phyloP scores from a whole-genome alignment of 2,888 invertebrate genomes.

The Mythimna vitellina region DNA sequence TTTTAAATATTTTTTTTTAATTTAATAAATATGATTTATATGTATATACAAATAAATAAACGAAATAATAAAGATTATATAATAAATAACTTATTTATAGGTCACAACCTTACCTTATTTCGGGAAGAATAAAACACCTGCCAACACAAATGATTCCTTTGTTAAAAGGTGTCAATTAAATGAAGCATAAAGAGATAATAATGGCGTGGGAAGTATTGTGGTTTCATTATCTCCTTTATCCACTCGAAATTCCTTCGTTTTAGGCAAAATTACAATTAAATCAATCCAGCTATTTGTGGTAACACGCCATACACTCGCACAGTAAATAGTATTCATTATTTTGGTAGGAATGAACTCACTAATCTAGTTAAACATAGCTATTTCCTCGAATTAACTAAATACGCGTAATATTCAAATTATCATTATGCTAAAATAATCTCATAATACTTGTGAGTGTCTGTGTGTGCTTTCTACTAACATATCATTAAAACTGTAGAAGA shows the following conservation, averaged over 20 bases:
- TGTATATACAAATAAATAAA: no score
- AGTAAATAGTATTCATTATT: background rate
- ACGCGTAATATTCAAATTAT: slow-evolving; percentile 4
- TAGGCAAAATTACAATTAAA: background rate
- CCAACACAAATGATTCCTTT: slow-evolving; percentile 3
- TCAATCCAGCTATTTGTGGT: background rate
- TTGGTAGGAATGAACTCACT: background rate
- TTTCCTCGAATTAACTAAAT: slow-evolving; percentile 8
- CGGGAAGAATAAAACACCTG: background rate
- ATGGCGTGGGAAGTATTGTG: background rate
- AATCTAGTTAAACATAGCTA: background rate
- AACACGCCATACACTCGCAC: background rate
- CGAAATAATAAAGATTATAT: background rate
- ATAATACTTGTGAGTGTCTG: no score
- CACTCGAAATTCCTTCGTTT: background rate
- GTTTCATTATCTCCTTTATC: slow-evolving; percentile 5
- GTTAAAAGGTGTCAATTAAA: background rate
- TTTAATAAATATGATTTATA: no score
- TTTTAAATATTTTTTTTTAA: no score
- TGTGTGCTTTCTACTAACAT: no score
- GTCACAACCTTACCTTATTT: no score
- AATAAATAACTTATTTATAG: background rate
- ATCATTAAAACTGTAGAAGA: no score
- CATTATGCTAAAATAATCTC: background rate
- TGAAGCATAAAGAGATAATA: background rate